Evolutionary conservation across 2,113 vertebrate genomes (phyloP).

Genomic region (Terrapene triunguis): DNA sequence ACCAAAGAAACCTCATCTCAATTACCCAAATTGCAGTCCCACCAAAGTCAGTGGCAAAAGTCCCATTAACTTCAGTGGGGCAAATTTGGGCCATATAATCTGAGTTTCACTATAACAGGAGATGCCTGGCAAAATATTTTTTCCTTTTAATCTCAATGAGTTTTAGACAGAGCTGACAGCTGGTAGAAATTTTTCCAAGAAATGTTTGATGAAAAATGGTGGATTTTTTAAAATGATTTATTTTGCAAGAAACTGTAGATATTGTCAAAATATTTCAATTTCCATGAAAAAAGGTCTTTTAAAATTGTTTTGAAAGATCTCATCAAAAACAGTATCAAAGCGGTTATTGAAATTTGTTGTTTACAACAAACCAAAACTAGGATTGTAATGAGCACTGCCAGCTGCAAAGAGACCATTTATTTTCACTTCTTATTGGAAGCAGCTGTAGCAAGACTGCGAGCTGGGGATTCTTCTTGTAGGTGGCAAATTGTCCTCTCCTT

Average conservation of each 20-base stretch:
- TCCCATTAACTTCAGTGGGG: not conserved
- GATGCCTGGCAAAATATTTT: not conserved
- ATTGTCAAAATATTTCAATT: not conserved
- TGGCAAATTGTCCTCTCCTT: not conserved
- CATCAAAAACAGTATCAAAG: not conserved
- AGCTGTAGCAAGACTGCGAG: rapidly evolving
- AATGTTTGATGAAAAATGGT: not conserved
- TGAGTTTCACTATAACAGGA: not conserved
- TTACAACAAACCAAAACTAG: not conserved
- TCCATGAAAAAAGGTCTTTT: not conserved
- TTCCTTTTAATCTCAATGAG: not conserved
- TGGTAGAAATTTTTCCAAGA: not conserved
- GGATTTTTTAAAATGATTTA: not conserved
- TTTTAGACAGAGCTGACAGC: not conserved
- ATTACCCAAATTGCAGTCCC: not conserved
- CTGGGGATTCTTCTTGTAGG: not conserved
- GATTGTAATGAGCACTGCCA: not conserved
- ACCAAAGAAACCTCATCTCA: rapidly evolving
- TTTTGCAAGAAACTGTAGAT: not conserved
- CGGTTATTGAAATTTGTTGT: not conserved
- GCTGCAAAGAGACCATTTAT: not conserved
- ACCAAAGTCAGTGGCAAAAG: not conserved
- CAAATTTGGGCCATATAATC: rapidly evolving
- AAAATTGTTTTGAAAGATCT: not conserved
- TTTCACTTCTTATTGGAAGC: not conserved